Evolutionary conservation across 2,888 invertebrate genomes (phyloP), one percentile per base, ranked within the genome.

Genomic region (Orchestes rusci): DNA sequence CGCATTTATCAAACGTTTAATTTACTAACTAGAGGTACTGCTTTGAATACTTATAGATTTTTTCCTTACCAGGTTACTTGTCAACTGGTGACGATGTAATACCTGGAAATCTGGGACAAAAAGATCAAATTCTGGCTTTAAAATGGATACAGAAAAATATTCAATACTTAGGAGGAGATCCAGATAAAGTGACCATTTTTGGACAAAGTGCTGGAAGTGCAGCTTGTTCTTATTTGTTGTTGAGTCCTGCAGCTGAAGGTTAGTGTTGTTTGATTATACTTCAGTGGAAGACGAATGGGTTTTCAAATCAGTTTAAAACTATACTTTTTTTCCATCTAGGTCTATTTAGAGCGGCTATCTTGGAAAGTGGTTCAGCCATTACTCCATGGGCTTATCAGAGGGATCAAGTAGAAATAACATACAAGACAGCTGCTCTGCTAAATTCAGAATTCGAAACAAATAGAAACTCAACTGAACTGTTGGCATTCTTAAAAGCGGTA

Each of bases 371-470:
- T 2, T 59, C 60, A 8, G 54, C 62, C 4, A 34, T 67, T n/a
- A 57, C 58, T 45, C 60, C 63, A 1, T 66, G 66, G 65, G 62
- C 67, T 8, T 59, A 64, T 31, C 59, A 60, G 41, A 53, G 57
- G 36, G 56, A 62, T 33, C 58, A 61, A 37, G 53, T 53, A 13
- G 50, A 54, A 33, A 53, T 58, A 2, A 57, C 62, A 1, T 57
- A 56, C 35, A 39, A 53, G 33, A 55, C 57, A 4, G 62, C 58
- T 13, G 52, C 56, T 2, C 51, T 56, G 17, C 46, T 63, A 13
- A 55, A 61, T 39, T 44, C 55, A 0, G 53, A 54, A 7, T 54
- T 59, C 34, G 38, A 41, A 13, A 50, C 34, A 4, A 53, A 53
- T 40, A 50, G 51, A 18, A 49, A 50, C 16, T 53, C 56, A 8